These are phyloP conservation scores for Petrocephalus microphthalmus DNA, from an alignment of 2,113 vertebrate genomes.

Conservation along the genomic window DNA sequence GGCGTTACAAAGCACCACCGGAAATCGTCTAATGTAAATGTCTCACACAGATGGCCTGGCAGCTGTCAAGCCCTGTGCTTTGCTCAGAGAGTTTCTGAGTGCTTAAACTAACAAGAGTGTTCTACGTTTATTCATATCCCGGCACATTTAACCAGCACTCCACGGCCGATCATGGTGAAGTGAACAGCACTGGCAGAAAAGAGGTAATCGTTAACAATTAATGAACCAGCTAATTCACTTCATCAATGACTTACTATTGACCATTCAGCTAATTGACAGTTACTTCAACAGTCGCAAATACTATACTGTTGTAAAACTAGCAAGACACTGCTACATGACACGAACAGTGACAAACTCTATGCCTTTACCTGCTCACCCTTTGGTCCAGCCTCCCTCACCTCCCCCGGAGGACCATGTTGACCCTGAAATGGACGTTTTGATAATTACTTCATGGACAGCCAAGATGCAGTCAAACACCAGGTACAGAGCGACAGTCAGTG, in stretches of 20 bases:
- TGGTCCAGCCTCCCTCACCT: constrained; percentile 52
- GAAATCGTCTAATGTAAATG: background rate
- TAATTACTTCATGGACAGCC: background rate
- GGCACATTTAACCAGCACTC: background rate
- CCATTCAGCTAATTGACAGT: background rate
- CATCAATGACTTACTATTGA: background rate
- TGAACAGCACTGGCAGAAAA: background rate
- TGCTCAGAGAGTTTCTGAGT: background rate
- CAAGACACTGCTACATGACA: background rate
- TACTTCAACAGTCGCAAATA: background rate
- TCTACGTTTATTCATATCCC: background rate
- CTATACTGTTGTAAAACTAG: background rate
- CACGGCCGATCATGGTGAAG: background rate
- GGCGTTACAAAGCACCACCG: background rate
- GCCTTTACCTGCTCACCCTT: constrained; percentile 71
- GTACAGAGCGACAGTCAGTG: background rate
- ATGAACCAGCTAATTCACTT: background rate
- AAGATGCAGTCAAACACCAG: background rate
- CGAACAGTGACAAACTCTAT: background rate
- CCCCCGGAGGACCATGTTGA: constrained; percentile 55
- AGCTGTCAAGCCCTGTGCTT: background rate
- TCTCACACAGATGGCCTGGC: background rate
- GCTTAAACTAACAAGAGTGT: background rate
- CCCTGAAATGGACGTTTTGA: constrained; percentile 54
- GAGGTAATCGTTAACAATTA: background rate